Evolutionary conservation across 2,888 invertebrate species (phyloP), one percentile per base, ranked within the genome.

Genomic region (Scaptodrosophila latifasciaeformis): DNA sequence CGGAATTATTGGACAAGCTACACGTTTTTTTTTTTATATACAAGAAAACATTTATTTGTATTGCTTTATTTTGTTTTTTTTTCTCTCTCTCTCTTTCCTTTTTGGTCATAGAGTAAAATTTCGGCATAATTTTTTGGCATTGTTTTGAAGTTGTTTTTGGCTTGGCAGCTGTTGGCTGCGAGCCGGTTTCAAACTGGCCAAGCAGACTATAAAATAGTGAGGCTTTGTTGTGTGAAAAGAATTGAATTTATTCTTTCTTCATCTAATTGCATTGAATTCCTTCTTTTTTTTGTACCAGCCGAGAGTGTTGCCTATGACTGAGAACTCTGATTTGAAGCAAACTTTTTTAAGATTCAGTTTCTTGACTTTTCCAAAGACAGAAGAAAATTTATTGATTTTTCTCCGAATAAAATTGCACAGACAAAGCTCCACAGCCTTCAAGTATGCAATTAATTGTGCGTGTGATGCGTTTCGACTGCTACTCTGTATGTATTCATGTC

Each of bases 101-200:
- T 67, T 65, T 67, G 27, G 59, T 51, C 49, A 40, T 48, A 46
- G n/a, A 44, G 43, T 49, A 48, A 45, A 39, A 44, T 52, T 55
- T 65, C 21, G 54, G 24, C 49, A 51, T 56, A 55, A 58, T 61
- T 60, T 64, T 54, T 55, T n/a, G n/a, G n/a, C n/a, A 34, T 34
- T 34, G 34, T 34, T 67, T 56, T 54, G 65, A 57, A 54, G 31
- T 49, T n/a, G n/a, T n/a, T n/a, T n/a, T n/a, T n/a, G n/a, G n/a
- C n/a, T 49, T 59, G 71, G 70, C 76, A 70, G 70, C 76, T 70
- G 70, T 75, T 70, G 68, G 27, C 46, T 55, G 51, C 53, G 62
- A 71, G 76, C 69, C 65, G 76, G 76, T 70, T 75, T 72, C 45
- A 34, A 34, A 34, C 34, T 34, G 6, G n/a, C n/a, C n/a, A n/a